A percentile compares a stretch with the other conserved stretches of the same genome.
Evolutionary conservation across 2,113 vertebrate species (phyloP).

Genomic region (Callipepla squamata): DNA sequence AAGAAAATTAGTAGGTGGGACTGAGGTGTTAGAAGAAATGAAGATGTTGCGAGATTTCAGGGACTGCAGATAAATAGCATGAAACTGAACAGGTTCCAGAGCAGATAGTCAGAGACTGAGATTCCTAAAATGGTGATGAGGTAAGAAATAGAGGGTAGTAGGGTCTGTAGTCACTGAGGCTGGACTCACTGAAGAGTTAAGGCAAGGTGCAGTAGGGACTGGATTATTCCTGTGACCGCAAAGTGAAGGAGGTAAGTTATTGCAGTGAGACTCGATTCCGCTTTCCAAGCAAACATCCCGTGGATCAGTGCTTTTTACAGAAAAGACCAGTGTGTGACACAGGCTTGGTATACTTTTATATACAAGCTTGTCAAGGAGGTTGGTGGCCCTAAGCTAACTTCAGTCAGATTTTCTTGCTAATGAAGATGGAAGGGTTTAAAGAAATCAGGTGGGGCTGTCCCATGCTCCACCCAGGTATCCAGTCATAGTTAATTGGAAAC

Average conservation of each 20-base stretch:
- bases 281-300: neutral
- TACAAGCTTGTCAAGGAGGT: neutral
- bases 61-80: neutral
- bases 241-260: neutral
- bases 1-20: neutral
- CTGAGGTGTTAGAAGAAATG: neutral
- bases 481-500: neutral
- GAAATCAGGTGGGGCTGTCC: neutral
- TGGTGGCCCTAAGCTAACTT: neutral
- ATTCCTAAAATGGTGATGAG: neutral
- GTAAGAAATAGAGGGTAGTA: neutral
- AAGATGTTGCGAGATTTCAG: neutral
- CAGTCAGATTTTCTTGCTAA: neutral
- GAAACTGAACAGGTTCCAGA: neutral
- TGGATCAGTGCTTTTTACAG: neutral
- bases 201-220: neutral
- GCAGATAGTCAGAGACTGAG: neutral
- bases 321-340: neutral
- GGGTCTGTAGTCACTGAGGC: neutral
- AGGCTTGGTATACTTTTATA: neutral
- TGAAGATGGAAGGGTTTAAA: neutral
- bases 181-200: neutral
- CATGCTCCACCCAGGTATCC: neutral
- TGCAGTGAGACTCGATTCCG: neutral
- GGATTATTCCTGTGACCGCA: neutral